phyloP scores from a whole-genome alignment of 2,797 vertebrate species.

The Chelon labrosus region DNA sequence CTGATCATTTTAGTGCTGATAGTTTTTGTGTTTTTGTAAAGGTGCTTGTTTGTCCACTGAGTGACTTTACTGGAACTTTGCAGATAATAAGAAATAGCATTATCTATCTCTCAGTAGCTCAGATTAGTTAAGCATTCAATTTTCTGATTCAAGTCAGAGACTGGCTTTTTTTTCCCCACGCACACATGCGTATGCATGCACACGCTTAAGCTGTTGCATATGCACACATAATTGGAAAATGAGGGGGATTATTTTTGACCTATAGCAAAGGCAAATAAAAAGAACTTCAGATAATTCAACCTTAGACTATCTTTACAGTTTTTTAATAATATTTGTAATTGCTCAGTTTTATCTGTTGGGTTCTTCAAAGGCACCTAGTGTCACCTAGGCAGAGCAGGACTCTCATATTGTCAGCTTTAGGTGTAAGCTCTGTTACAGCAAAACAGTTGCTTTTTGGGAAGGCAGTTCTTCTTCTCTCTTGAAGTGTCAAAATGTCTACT shows the following conservation, averaged over 20 bases:
- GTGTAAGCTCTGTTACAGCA: constrained; percentile 52
- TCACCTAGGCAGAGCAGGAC: constrained; percentile 75
- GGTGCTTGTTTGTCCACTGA: constrained; percentile 60
- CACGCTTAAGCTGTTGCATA: constrained; percentile 78
- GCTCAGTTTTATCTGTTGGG: constrained; percentile 68
- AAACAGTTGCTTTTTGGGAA: constrained; percentile 52
- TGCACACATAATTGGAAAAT: constrained; percentile 69
- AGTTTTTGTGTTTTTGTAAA: constrained; percentile 57
- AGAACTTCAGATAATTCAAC: constrained; percentile 62
- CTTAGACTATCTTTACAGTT: constrained; percentile 69
- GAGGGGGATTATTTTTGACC: constrained; percentile 66
- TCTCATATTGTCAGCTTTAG: constrained; percentile 51
- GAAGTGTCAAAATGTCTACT: constrained; percentile 58
- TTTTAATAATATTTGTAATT: constrained; percentile 62
- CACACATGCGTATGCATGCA: constrained; percentile 80
- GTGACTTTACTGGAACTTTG: constrained; percentile 52
- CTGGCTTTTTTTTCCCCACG: constrained; percentile 67
- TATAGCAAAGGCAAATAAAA: constrained; percentile 78
- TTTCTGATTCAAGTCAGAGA: constrained; percentile 63
- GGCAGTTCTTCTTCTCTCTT: constrained; percentile 54
- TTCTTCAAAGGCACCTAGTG: constrained; percentile 81
- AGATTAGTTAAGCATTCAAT: constrained; percentile 68
- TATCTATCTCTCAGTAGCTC: constrained; percentile 66
- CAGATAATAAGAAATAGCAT: constrained; percentile 62
- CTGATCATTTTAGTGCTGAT: constrained; percentile 62